Conservation (phyloP, 2,888 invertebrate genomes). For the Euplagia quadripunctaria region DNA sequence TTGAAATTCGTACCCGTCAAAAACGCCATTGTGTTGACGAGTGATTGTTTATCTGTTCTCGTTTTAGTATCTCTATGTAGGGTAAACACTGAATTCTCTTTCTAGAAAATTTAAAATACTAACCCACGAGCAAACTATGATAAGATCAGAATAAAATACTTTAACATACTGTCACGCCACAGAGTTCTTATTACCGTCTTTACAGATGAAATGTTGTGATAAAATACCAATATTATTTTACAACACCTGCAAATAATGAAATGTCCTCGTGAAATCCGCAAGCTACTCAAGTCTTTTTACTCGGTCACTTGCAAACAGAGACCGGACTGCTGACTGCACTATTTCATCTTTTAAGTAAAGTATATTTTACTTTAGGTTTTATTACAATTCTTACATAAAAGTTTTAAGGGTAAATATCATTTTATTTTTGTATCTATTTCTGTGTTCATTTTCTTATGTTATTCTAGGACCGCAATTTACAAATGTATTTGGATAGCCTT, state of each 20-base stretch:
- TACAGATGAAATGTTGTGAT: neutral
- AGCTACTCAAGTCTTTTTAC: conserved; percentile 6
- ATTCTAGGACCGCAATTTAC: too few relatives aligned
- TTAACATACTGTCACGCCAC: neutral
- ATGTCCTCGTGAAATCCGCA: neutral
- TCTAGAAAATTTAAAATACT: neutral
- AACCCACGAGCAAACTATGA: neutral
- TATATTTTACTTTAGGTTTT: neutral
- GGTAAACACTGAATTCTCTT: neutral
- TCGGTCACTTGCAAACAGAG: neutral
- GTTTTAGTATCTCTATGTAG: neutral
- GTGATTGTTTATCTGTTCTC: too few relatives aligned
- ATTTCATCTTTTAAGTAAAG: neutral
- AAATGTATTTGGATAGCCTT: too few relatives aligned
- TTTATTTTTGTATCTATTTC: neutral
- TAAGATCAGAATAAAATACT: neutral
- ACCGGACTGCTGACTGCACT: neutral
- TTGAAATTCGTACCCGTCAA: too few relatives aligned
- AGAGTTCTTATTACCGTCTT: neutral
- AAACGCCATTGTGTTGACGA: too few relatives aligned
- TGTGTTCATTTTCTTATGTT: too few relatives aligned
- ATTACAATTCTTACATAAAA: neutral
- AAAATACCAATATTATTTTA: neutral
- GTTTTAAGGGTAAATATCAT: neutral
- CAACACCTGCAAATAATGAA: conserved; percentile 6